Evolutionary conservation across 2,113 vertebrate genomes (phyloP).

Genomic region (Dermatemys mawii): DNA sequence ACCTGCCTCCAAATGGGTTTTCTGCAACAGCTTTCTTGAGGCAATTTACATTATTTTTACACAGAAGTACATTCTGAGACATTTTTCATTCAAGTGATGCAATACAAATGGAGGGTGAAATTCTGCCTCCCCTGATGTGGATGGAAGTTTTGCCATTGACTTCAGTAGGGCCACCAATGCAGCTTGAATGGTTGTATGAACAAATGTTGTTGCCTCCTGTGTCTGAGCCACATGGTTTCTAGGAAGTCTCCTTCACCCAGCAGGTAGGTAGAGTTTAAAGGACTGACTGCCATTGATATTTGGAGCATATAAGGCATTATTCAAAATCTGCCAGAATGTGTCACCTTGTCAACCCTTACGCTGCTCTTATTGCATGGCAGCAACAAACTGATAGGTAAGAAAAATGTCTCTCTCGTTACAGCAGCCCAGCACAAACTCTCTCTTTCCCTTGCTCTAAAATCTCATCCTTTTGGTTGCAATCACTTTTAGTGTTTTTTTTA

Average conservation of each 20-base stretch:
- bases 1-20: background rate
- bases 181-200: background rate
- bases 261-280: background rate
- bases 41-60: background rate
- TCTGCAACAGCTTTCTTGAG: background rate
- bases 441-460: background rate
- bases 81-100: background rate
- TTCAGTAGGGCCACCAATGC: background rate
- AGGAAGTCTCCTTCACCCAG: background rate
- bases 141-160: background rate
- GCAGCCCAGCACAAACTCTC: background rate
- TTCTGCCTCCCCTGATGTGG: background rate
- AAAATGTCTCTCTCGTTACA: background rate
- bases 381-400: background rate
- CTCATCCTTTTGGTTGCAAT: background rate
- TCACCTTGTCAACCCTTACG: background rate
- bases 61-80: background rate
- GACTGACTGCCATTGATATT: background rate
- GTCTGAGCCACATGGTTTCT: background rate
- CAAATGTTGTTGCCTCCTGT: background rate
- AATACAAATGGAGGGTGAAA: background rate
- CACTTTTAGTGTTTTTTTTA: background rate
- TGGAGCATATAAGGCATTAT: background rate
- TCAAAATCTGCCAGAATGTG: background rate
- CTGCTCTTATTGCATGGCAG: background rate